Percentiles rank a stretch among this genome's conserved stretches.
phyloP scores from a whole-genome alignment of 2,113 vertebrate genomes.

The Takifugu bimaculatus region DNA sequence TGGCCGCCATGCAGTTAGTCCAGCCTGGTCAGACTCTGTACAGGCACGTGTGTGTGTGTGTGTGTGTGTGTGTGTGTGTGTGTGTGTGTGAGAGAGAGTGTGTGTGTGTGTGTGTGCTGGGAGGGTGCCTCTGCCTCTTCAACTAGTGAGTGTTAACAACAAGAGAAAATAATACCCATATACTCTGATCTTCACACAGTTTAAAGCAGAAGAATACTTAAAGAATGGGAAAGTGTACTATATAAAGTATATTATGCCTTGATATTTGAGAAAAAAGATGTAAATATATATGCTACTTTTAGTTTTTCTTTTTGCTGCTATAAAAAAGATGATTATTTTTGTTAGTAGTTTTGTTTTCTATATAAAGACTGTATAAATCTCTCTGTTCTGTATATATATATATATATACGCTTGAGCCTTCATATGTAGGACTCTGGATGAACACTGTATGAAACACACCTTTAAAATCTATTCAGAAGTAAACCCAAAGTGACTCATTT shows the following conservation, averaged over 20 bases:
- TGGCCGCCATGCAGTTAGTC: slow-evolving; percentile 16
- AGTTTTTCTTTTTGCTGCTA: slow-evolving; percentile 76
- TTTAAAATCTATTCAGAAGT: slow-evolving; percentile 68
- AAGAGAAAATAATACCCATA: slow-evolving; percentile 44
- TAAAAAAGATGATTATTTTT: slow-evolving; percentile 78
- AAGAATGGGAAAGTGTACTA: slow-evolving; percentile 69
- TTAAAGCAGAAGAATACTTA: slow-evolving; percentile 56
- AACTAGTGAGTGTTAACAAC: slow-evolving; percentile 25
- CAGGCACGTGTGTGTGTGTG: neutral
- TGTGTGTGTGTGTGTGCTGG: slow-evolving; percentile 14
- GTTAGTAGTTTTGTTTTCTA: slow-evolving; percentile 74
- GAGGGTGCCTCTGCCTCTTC: slow-evolving; percentile 32
- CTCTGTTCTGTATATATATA: slow-evolving; percentile 72
- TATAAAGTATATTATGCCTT: slow-evolving; percentile 68
- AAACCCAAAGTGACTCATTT: slow-evolving; percentile 35
- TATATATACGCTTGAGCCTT: slow-evolving; percentile 75
- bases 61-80: slow-evolving; percentile 11
- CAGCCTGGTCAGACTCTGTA: slow-evolving; percentile 18
- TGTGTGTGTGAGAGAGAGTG: slow-evolving; percentile 11
- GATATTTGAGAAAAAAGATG: slow-evolving; percentile 63
- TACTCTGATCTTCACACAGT: slow-evolving; percentile 56
- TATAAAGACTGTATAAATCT: slow-evolving; percentile 67
- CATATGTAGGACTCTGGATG: slow-evolving; percentile 71
- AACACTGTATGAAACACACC: slow-evolving; percentile 76
- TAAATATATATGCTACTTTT: slow-evolving; percentile 68